Conservation (phyloP, 2,888 invertebrate species). For the Mystacides longicornis region DNA sequence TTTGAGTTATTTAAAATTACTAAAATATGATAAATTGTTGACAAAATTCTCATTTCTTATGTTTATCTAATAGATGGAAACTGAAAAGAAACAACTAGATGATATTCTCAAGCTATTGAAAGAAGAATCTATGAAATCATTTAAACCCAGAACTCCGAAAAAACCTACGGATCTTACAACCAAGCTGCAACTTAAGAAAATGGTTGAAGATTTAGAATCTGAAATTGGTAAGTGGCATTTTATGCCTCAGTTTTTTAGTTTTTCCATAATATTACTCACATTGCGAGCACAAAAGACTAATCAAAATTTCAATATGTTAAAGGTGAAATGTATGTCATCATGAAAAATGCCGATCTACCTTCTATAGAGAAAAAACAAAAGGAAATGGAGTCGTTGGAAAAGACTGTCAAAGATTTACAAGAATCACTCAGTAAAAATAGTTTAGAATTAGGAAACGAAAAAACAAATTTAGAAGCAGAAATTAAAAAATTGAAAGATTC, state of each 20-base stretch:
- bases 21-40: no score
- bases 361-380: constrained; percentile 44
- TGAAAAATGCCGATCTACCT: constrained; percentile 51
- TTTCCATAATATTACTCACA: no score
- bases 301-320: no score
- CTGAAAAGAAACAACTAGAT: constrained; percentile 59
- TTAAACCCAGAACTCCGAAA: constrained; percentile 64
- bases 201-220: constrained; percentile 80
- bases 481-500: constrained; percentile 47
- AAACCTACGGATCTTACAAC: constrained; percentile 65
- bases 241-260: no score
- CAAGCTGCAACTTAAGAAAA: constrained; percentile 68
- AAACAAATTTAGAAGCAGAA: constrained; percentile 44
- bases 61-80: constrained; percentile 44
- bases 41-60: no score
- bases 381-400: constrained; percentile 42
- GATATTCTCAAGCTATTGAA: constrained; percentile 58
- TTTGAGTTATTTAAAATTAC: no score
- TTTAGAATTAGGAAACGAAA: constrained; percentile 48
- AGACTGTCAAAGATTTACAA: constrained; percentile 48
- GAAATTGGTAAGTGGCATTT: constrained; percentile 58
- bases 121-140: constrained; percentile 56
- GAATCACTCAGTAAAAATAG: constrained; percentile 45
- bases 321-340: constrained; percentile 54
- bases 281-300: no score